Conservation (phyloP, 1,140 invertebrate genomes). For the Aphelenchoides fujianensis region DNA sequence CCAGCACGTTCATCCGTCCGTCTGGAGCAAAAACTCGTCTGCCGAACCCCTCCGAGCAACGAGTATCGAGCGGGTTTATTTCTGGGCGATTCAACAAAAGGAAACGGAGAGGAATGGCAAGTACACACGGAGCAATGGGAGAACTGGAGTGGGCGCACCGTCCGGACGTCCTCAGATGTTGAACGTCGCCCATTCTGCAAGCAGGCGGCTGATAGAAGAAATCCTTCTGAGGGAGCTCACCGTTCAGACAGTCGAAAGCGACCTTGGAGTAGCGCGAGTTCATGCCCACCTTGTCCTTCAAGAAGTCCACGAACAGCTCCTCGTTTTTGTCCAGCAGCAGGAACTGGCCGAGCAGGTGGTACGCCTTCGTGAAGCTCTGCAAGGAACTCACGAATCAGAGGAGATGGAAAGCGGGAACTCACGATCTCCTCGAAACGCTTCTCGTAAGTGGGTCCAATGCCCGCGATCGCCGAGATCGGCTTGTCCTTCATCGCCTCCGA, state of each 20-base stretch:
- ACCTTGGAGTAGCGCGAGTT: slow-evolving; percentile 86
- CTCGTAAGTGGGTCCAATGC: slow-evolving; percentile 85
- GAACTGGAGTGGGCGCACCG: no score
- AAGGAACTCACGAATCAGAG: slow-evolving; percentile 27
- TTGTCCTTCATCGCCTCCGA: slow-evolving; percentile 93
- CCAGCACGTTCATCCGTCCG: no score
- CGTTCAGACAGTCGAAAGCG: slow-evolving; percentile 86
- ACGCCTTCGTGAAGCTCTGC: slow-evolving; percentile 74
- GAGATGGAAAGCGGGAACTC: slow-evolving; percentile 37
- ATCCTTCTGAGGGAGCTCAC: no score
- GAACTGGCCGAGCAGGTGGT: slow-evolving; percentile 94
- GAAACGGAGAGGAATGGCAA: no score
- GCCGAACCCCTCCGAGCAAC: no score
- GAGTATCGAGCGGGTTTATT: no score
- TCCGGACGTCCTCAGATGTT: slow-evolving; percentile 64
- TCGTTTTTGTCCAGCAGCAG: slow-evolving; percentile 90
- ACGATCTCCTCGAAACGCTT: slow-evolving; percentile 87
- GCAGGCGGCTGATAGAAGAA: no score
- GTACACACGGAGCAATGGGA: no score
- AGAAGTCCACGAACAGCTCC: slow-evolving; percentile 93
- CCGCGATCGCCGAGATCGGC: slow-evolving; percentile 83
- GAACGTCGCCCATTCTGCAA: slow-evolving; percentile 70
- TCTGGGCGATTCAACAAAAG: no score
- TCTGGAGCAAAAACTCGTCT: no score
- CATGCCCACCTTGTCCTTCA: slow-evolving; percentile 84